Conservation (phyloP, 30 jellyfish, hydroid and myxozoan species). For the Sanderia malayensis region DNA sequence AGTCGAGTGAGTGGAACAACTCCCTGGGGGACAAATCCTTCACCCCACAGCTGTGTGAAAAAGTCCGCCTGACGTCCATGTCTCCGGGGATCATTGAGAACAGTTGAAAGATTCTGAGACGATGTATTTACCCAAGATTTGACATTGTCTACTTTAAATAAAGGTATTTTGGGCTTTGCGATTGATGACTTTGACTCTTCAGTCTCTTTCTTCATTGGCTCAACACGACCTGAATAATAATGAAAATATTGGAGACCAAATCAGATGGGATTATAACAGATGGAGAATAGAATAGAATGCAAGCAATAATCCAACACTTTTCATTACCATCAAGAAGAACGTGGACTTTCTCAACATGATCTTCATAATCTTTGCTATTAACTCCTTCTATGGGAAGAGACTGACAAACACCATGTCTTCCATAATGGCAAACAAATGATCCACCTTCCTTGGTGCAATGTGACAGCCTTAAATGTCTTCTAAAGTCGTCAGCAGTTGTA, state of each 20-base stretch:
- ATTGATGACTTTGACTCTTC: slow-evolving; percentile 28
- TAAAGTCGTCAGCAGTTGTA: slow-evolving; percentile 62
- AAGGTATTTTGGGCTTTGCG: slow-evolving; percentile 51
- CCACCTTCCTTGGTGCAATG: slow-evolving; percentile 99
- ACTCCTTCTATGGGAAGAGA: slow-evolving; percentile 97
- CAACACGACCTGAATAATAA: slow-evolving; percentile 51
- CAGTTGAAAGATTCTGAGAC: slow-evolving; percentile 93
- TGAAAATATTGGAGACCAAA: neutral
- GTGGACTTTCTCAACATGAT: slow-evolving; percentile 93
- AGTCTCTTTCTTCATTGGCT: slow-evolving; percentile 17
- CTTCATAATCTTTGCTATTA: slow-evolving; percentile 78
- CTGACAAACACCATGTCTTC: slow-evolving; percentile 93
- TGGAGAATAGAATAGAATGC: too few relatives aligned
- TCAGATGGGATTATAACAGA: neutral
- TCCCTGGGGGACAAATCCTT: slow-evolving; percentile 75
- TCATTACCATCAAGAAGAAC: slow-evolving; percentile 74
- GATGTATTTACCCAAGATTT: slow-evolving; percentile 87
- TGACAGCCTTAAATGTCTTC: slow-evolving; percentile 68
- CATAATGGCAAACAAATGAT: slow-evolving; percentile 94
- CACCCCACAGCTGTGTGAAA: slow-evolving; percentile 96
- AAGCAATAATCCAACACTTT: too few relatives aligned
- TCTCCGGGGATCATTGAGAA: slow-evolving; percentile 88
- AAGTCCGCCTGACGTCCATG: slow-evolving; percentile 77
- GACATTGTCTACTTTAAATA: slow-evolving; percentile 55
- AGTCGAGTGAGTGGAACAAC: slow-evolving; percentile 92